Base-by-base conservation (phyloP, 2,113 vertebrate genomes). In the Hymenochirus boettgeri region DNA sequence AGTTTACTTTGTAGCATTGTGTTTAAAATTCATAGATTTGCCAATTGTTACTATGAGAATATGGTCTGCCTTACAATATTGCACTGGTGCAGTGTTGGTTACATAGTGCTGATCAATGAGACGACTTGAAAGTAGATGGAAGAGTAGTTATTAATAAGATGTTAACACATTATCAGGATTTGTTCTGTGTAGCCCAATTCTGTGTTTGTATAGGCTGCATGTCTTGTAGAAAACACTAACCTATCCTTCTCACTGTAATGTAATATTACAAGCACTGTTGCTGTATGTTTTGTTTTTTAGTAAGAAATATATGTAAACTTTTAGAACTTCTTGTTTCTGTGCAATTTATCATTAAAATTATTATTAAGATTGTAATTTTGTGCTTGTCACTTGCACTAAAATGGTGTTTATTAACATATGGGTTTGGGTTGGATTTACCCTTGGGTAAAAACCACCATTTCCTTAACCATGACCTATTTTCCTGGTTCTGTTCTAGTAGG, bases 231-330 rank as follows among this genome's bases (percentile, higher is more conserved):
- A 19, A 52, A 62, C 61, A 62, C 61, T 62, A 62, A 53, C 17
- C 18, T 19, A 29, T 35, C 33, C 10, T 35, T 21, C 29, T 35
- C 29, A 42, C 31, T 62, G 31, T 53, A 62, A 39, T 62, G 11
- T 53, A 62, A 52, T 62, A 52, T 62, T 37, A 12, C 13, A 47
- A 4, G 33, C 31, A 25, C 15, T 22, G 4, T 13, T 35, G 10
- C 15, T 9, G 10, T 35, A 35, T 35, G 33, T 9, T 35, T 35
- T 35, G 33, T 35, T 3, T 62, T 25, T 52, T 24, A 25, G 12
- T 52, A 62, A 26, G 5, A 52, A 62, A 9, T 62, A 62, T 31
- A n/a, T 62, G 46, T 62, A 52, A 53, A 51, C 25, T 62, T 37
- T 62, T 55, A 52, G 39, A 29, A 62, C 21, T 25, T 52, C 7